phyloP scores from a whole-genome alignment of 2,797 vertebrate genomes.

The Perodicticus potto region DNA sequence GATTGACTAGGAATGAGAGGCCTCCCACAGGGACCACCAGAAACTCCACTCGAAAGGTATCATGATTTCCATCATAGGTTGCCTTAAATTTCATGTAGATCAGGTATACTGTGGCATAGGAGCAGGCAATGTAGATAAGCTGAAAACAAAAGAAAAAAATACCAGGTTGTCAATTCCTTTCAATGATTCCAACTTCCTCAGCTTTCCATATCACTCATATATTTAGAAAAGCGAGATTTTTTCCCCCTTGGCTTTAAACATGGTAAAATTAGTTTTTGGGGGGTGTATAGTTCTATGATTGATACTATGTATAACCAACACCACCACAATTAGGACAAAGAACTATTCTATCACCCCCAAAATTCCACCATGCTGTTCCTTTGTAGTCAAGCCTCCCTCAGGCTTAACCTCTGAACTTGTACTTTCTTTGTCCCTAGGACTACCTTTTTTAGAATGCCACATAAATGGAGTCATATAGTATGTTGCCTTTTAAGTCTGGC shows the following conservation, averaged over 20 bases:
- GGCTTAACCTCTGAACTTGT: neutral
- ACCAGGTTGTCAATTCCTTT: neutral
- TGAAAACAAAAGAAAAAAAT: slow-evolving; percentile 80
- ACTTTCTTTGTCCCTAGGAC: neutral
- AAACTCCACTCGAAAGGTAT: slow-evolving; percentile 98
- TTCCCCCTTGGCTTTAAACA: neutral
- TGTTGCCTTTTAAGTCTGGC: neutral
- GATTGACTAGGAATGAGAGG: slow-evolving; percentile 96
- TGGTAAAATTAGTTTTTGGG: neutral
- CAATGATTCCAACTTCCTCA: neutral
- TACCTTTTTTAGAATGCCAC: neutral
- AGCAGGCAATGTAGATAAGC: slow-evolving; percentile 97
- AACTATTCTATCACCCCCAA: neutral
- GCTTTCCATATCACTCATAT: neutral
- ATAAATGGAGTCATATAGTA: neutral
- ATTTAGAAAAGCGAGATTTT: neutral
- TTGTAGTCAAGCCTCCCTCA: neutral
- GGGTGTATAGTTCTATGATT: neutral
- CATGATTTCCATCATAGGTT: slow-evolving; percentile 98
- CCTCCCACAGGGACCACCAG: slow-evolving; percentile 97
- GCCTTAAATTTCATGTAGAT: slow-evolving; percentile 99
- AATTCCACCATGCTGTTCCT: neutral
- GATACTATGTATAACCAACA: neutral
- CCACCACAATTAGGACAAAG: neutral
- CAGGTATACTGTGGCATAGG: slow-evolving; percentile 96